Conservation (phyloP, 2,888 invertebrate genomes). For the Venustoraphidia nigricollis region DNA sequence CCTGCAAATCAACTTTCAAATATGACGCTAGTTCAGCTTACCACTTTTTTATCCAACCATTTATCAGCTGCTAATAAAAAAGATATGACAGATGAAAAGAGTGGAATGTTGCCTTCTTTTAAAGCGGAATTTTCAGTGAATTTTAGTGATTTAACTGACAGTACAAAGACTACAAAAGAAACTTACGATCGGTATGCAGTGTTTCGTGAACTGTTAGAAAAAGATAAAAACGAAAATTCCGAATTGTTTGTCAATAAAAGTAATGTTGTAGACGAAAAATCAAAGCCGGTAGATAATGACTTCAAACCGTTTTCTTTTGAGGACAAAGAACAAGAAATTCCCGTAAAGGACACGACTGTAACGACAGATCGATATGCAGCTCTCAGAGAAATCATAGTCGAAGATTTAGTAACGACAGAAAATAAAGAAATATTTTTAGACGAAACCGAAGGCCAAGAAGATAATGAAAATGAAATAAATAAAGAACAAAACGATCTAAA, state of each 20-base stretch:
- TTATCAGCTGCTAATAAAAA: conserved; percentile 27
- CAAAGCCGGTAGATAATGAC: conserved; percentile 18
- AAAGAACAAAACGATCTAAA: conserved; percentile 14
- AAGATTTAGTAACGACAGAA: conserved; percentile 30
- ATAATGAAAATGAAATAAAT: conserved; percentile 14
- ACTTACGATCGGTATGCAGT: conserved; percentile 72
- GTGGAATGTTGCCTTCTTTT: conserved; percentile 40
- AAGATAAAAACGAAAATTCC: conserved; percentile 44
- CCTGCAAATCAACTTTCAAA: conserved; percentile 64
- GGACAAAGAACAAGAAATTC: conserved; percentile 8
- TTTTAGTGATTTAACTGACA: conserved; percentile 40
- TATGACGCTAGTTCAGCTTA: conserved; percentile 76
- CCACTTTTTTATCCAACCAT: conserved; percentile 55
- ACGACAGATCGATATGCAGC: conserved; percentile 67
- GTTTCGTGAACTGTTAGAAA: conserved; percentile 66
- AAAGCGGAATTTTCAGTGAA: conserved; percentile 50
- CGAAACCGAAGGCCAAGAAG: conserved; percentile 30
- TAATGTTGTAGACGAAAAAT: conserved; percentile 15
- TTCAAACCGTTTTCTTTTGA: conserved; percentile 10
- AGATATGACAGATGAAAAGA: conserved; percentile 21
- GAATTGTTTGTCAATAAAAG: conserved; percentile 22
- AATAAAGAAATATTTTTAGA: conserved; percentile 29
- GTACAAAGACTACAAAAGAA: conserved; percentile 12
- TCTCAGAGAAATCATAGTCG: conserved; percentile 55
- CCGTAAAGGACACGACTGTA: conserved; percentile 28